phyloP scores from a whole-genome alignment of 2,888 invertebrate genomes.

The Sesamia inferens region DNA sequence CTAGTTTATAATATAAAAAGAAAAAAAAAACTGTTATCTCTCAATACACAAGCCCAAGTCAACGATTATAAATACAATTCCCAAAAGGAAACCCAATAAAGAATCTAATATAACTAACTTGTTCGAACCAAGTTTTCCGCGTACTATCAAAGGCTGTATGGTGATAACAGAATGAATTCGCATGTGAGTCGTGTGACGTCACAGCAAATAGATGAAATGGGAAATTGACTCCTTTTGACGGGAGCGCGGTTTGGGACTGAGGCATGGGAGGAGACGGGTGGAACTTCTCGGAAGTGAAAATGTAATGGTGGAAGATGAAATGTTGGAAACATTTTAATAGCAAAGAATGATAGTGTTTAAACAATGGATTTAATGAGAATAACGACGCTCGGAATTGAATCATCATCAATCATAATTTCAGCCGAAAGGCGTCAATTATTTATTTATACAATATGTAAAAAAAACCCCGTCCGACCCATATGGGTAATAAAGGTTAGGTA shows the following conservation, averaged over 20 bases:
- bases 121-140: neutral
- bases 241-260: neutral
- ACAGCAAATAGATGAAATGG: conserved; percentile 37
- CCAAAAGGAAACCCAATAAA: conserved; percentile 12
- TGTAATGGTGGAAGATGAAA: too few species aligned
- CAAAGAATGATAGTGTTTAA: neutral
- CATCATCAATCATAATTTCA: too few species aligned
- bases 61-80: conserved; percentile 17
- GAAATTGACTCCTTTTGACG: conserved; percentile 57
- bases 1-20: too few species aligned
- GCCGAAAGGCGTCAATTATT: too few species aligned
- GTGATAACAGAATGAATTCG: conserved; percentile 41
- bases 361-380: neutral
- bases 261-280: neutral
- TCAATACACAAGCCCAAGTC: neutral
- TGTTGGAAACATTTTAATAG: neutral
- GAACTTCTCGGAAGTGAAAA: neutral
- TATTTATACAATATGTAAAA: too few species aligned
- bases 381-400: neutral
- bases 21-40: too few species aligned
- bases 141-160: conserved; percentile 33
- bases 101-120: conserved; percentile 35
- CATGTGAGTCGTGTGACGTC: conserved; percentile 35
- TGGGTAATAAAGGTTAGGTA: too few species aligned
- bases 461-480: too few species aligned